These are phyloP conservation scores for Anoplophora glabripennis DNA, from an alignment of 1,140 invertebrate species.

Conservation along the genomic window DNA sequence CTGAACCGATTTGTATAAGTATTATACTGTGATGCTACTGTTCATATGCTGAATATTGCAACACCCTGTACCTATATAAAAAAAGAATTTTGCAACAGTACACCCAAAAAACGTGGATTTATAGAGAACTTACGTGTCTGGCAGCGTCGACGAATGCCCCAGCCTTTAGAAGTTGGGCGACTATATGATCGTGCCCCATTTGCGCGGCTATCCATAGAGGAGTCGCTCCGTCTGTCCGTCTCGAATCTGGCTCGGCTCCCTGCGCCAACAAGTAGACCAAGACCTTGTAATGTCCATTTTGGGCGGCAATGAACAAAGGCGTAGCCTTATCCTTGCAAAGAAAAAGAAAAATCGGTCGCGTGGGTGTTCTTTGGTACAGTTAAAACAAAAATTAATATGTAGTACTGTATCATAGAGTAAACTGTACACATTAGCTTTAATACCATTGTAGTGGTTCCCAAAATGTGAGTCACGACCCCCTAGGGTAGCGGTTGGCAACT, in stretches of 20 bases:
- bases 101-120: neutral
- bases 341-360: conserved; percentile 3
- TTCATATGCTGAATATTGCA: too few species aligned
- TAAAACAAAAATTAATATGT: too few species aligned
- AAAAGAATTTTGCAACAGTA: conserved; percentile 10
- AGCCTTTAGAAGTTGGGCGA: conserved; percentile 69
- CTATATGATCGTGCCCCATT: conserved; percentile 85
- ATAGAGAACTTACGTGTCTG: conserved; percentile 63
- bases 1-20: too few species aligned
- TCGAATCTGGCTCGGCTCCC: conserved; percentile 67
- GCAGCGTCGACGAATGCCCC: conserved; percentile 78
- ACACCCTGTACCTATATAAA: too few species aligned
- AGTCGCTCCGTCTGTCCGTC: conserved; percentile 78
- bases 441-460: too few species aligned
- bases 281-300: conserved; percentile 83
- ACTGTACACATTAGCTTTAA: too few species aligned
- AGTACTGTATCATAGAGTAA: too few species aligned
- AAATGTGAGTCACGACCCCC: too few species aligned
- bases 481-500: too few species aligned
- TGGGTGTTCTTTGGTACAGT: neutral
- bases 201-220: conserved; percentile 92
- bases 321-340: conserved; percentile 76
- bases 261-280: conserved; percentile 65
- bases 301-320: conserved; percentile 83
- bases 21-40: too few species aligned